These are phyloP conservation scores for Spheniscus humboldti DNA, from an alignment of 2,797 vertebrate genomes.

Conservation along the genomic window DNA sequence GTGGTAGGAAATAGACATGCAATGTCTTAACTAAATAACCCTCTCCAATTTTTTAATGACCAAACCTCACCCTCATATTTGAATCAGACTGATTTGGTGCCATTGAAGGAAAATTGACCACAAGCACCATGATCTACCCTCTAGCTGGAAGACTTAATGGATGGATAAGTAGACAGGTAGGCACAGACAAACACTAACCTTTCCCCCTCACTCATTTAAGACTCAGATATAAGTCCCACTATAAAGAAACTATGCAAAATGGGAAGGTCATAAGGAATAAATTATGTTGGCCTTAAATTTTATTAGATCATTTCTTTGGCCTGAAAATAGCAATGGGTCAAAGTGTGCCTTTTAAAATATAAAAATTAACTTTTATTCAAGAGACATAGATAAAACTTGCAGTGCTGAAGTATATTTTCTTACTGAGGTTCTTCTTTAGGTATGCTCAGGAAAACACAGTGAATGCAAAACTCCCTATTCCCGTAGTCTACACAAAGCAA, in stretches of 20 bases:
- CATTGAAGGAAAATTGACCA: background rate
- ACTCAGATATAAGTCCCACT: background rate
- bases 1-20: background rate
- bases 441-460: background rate
- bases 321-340: conserved; percentile 21
- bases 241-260: conserved; percentile 3
- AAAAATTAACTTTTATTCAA: background rate
- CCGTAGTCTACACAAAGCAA: background rate
- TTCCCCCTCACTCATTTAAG: background rate
- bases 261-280: conserved; percentile 8
- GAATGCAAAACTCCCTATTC: background rate
- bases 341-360: background rate
- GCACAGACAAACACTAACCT: background rate
- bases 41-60: background rate
- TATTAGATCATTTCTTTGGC: conserved; percentile 26
- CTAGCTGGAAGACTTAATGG: background rate
- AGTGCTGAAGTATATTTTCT: background rate
- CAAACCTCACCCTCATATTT: background rate
- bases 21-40: background rate
- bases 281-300: conserved; percentile 3
- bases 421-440: background rate
- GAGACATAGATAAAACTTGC: background rate
- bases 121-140: background rate
- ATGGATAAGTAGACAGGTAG: background rate
- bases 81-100: background rate